Percentiles rank a stretch among this genome's conserved stretches.
These are phyloP conservation scores for Tipula confusa DNA, from an alignment of 2,888 invertebrate species.

Conservation along the genomic window DNA sequence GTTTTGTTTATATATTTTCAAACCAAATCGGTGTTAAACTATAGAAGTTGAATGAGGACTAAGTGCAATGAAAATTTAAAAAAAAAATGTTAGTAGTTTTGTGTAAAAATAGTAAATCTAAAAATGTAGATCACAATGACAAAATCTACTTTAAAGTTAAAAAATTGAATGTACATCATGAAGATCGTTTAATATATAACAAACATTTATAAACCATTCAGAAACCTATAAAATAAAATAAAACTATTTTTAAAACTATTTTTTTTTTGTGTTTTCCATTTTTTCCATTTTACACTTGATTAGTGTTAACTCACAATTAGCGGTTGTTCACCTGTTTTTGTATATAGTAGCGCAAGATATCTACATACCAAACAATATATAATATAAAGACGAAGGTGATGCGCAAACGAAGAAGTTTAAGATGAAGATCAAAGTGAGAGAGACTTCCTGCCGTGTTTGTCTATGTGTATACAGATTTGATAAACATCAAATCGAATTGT, in stretches of 20 bases:
- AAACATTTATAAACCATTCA: not conserved
- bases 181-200: not conserved
- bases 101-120: not conserved
- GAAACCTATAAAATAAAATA: not conserved
- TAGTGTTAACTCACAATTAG: conserved; percentile 7
- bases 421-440: not conserved
- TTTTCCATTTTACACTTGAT: conserved; percentile 3
- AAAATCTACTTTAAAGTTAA: not conserved
- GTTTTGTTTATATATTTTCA: not conserved
- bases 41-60: no score
- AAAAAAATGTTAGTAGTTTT: no score
- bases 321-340: not conserved
- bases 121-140: not conserved
- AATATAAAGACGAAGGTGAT: not conserved
- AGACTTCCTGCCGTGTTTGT: not conserved
- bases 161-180: no score
- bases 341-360: not conserved
- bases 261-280: not conserved
- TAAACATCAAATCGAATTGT: not conserved
- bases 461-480: not conserved
- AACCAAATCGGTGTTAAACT: not conserved
- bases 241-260: not conserved
- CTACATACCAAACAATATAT: not conserved
- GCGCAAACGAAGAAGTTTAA: not conserved
- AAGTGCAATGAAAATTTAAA: no score